A percentile compares a stretch with the other conserved stretches of the same genome.
phyloP scores from a whole-genome alignment of 92 coral and sea anemone genomes.

The Blastomussa wellsi region DNA sequence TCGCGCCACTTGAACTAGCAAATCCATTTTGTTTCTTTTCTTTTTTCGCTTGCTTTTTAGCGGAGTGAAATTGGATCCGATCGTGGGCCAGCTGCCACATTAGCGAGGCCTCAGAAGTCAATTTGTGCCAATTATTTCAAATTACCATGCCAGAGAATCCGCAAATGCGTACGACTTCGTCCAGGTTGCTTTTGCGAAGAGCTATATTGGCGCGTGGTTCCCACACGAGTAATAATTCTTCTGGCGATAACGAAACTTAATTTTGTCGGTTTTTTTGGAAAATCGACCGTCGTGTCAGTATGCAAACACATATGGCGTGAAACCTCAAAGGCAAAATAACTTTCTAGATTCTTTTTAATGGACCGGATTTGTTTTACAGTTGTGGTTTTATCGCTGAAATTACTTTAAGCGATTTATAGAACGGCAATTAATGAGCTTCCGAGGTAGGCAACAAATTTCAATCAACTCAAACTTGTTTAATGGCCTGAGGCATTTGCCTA shows the following conservation, averaged over 20 bases:
- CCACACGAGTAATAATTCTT: conserved; percentile 9
- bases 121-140: conserved; percentile 39
- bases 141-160: conserved; percentile 58
- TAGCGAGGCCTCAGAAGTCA: conserved; percentile 44
- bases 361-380: conserved; percentile 43
- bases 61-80: conserved; percentile 33
- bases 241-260: conserved; percentile 17
- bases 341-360: conserved; percentile 21
- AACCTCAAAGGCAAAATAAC: conserved; percentile 21
- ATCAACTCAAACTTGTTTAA: conserved; percentile 16
- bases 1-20: conserved; percentile 31
- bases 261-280: conserved; percentile 30
- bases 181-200: conserved; percentile 14
- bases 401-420: conserved; percentile 39
- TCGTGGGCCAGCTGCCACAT: conserved; percentile 47
- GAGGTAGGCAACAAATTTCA: conserved; percentile 6
- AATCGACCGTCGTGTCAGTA: not conserved
- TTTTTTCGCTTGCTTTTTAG: conserved; percentile 26
- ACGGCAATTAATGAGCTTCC: conserved; percentile 36
- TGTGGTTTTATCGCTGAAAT: conserved; percentile 47
- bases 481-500: not conserved
- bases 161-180: conserved; percentile 16
- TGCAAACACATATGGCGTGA: conserved; percentile 28
- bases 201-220: conserved; percentile 13
- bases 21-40: conserved; percentile 29